These are phyloP conservation scores for Siniperca scherzeri DNA, from an alignment of 2,797 vertebrate genomes.

Conservation along the genomic window DNA sequence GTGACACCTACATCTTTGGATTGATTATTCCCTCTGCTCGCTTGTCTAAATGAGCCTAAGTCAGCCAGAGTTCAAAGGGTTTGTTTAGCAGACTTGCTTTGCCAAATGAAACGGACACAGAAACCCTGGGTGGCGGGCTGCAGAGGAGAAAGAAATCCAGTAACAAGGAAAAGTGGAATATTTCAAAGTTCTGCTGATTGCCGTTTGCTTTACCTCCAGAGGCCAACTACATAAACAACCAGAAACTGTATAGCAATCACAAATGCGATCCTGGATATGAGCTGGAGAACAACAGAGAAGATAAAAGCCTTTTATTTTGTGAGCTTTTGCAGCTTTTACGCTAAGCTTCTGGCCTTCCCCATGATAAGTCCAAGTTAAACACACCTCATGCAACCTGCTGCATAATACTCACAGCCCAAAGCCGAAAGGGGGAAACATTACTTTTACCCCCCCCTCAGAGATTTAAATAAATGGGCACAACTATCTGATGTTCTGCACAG, in stretches of 20 bases:
- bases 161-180: slow-evolving; percentile 35
- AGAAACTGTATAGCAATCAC: slow-evolving; percentile 39
- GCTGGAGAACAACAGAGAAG: slow-evolving; percentile 61
- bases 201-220: slow-evolving; percentile 59
- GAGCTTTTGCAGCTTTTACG: slow-evolving; percentile 37
- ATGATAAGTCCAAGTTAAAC: slow-evolving; percentile 50
- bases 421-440: neutral
- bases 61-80: slow-evolving; percentile 68
- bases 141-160: slow-evolving; percentile 35
- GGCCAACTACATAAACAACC: slow-evolving; percentile 62
- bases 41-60: slow-evolving; percentile 59
- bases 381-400: slow-evolving; percentile 43
- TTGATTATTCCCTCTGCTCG: slow-evolving; percentile 54
- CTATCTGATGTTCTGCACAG: neutral
- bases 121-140: slow-evolving; percentile 47
- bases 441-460: neutral
- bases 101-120: slow-evolving; percentile 41
- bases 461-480: slow-evolving; percentile 26
- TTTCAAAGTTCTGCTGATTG: slow-evolving; percentile 62
- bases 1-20: slow-evolving; percentile 45
- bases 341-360: slow-evolving; percentile 39
- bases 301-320: slow-evolving; percentile 54
- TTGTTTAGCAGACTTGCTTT: slow-evolving; percentile 60
- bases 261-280: slow-evolving; percentile 51
- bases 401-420: slow-evolving; percentile 17